Evolutionary conservation across 1,140 invertebrate genomes (phyloP).

Genomic region (Brachionus calyciflorus): DNA sequence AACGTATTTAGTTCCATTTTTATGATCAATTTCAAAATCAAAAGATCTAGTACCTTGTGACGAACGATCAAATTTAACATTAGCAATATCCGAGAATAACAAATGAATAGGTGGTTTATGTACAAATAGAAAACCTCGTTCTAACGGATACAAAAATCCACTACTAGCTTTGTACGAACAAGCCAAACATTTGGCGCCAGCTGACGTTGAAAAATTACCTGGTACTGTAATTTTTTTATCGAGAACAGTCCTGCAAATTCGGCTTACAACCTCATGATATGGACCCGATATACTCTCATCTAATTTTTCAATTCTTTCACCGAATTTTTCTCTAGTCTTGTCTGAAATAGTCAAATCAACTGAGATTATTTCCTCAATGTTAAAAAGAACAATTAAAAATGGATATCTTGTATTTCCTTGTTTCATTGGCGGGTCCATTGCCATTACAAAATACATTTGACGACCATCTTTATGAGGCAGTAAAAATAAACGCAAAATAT

Average conservation of each 20-base stretch:
- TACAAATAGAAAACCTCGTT: constrained; percentile 96
- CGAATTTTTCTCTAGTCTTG: constrained; percentile 89
- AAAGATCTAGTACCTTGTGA: constrained; percentile 79
- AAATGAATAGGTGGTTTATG: constrained; percentile 98
- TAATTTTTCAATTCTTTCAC: constrained; percentile 71
- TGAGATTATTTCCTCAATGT: constrained; percentile 78
- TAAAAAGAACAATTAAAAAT: constrained; percentile 89
- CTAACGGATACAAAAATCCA: constrained; percentile 94
- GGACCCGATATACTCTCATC: constrained; percentile 85
- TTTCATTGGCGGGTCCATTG: constrained; percentile 95
- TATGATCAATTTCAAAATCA: constrained; percentile 94
- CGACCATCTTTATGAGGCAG: constrained; percentile 95
- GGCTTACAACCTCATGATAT: constrained; percentile 89
- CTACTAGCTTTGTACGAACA: constrained; percentile 98
- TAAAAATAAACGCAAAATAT: constrained; percentile 86
- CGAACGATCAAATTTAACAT: constrained; percentile 93
- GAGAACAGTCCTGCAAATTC: constrained; percentile 91
- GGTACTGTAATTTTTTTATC: constrained; percentile 91
- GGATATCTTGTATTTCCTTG: constrained; percentile 92
- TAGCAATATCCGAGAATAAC: constrained; percentile 90
- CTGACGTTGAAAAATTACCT: constrained; percentile 84
- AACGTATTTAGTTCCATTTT: constrained; percentile 81
- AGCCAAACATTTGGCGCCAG: constrained; percentile 82
- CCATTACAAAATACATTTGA: constrained; percentile 96
- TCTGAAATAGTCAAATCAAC: constrained; percentile 86